phyloP scores from a whole-genome alignment of 2,797 vertebrate genomes.

The Tinamus major region DNA sequence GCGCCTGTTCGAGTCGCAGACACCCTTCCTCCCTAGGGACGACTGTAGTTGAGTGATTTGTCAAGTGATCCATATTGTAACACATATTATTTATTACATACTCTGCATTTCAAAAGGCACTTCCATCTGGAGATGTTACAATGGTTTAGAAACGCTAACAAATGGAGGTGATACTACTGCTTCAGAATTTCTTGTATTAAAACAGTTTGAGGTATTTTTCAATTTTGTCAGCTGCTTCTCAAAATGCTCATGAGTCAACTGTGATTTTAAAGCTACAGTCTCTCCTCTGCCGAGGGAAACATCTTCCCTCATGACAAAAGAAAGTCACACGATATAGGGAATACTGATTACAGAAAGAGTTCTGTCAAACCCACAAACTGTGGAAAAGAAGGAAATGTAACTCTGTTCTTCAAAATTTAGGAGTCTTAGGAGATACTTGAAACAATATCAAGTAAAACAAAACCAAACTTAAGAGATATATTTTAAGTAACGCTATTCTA shows the following conservation, averaged over 20 bases:
- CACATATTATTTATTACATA: conserved; percentile 56
- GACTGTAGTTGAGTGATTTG: conserved; percentile 49
- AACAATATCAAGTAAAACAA: conserved; percentile 18
- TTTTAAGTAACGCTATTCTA: background rate
- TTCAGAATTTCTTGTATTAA: conserved; percentile 35
- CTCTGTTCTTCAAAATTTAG: background rate
- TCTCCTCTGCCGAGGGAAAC: background rate
- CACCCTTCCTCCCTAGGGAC: conserved; percentile 23
- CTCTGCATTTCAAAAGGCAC: conserved; percentile 51
- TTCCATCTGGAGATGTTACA: background rate
- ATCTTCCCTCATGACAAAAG: conserved; percentile 19
- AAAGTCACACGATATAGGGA: conserved; percentile 11
- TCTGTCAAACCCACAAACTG: background rate
- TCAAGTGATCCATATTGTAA: conserved; percentile 46
- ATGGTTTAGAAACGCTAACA: conserved; percentile 28
- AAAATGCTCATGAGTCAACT: background rate
- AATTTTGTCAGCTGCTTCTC: conserved; percentile 47
- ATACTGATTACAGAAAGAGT: background rate
- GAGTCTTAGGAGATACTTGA: background rate
- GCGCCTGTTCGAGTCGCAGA: conserved; percentile 13
- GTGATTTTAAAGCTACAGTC: conserved; percentile 36
- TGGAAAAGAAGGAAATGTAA: background rate
- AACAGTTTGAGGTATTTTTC: conserved; percentile 32
- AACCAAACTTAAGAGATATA: background rate
- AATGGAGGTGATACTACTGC: conserved; percentile 51